phyloP scores from a whole-genome alignment of 2,113 vertebrate genomes.

The Lynx canadensis region DNA sequence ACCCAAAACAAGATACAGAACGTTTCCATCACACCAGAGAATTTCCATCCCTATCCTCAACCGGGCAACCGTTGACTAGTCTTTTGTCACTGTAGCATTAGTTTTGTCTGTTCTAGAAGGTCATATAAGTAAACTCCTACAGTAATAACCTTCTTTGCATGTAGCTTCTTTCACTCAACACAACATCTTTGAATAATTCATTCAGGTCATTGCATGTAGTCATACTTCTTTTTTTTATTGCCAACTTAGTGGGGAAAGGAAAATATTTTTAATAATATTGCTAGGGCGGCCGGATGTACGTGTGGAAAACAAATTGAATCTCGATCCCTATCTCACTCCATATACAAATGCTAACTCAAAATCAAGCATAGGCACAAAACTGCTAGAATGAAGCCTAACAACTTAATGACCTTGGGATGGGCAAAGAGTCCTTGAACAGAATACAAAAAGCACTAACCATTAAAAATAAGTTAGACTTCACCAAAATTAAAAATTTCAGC shows the following conservation, averaged over 20 bases:
- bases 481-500: background rate
- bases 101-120: background rate
- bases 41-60: background rate
- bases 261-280: background rate
- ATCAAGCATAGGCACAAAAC: background rate
- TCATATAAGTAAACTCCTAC: background rate
- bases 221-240: background rate
- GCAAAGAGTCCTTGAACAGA: background rate
- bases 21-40: background rate
- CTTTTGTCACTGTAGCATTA: background rate
- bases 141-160: background rate
- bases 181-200: background rate
- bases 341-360: background rate
- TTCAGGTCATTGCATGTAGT: background rate
- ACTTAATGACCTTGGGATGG: background rate
- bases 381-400: background rate
- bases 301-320: background rate
- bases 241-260: background rate
- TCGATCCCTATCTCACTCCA: background rate
- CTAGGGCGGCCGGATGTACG: background rate
- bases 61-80: background rate
- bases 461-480: background rate
- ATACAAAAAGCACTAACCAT: background rate
- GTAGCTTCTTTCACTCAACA: background rate
- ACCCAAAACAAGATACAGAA: background rate